Base-by-base conservation (phyloP, 2,113 vertebrate species). In the Vicugna pacos region DNA sequence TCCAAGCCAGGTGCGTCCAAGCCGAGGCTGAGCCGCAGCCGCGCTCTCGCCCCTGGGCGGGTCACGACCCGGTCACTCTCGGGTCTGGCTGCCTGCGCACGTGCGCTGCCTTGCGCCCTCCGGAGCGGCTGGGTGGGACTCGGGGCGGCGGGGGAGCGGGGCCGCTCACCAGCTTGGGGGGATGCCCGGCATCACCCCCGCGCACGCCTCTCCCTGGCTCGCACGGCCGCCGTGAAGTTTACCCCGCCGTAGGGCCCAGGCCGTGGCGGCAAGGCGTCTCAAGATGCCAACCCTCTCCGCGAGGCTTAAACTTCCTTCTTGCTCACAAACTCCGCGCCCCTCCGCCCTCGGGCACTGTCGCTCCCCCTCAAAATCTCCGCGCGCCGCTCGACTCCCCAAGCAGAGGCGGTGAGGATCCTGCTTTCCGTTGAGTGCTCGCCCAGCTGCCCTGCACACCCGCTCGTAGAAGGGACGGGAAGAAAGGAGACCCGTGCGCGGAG, bases 1-100 rank as follows among this genome's bases (percentile, higher is more conserved):
- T 58, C 70, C 86, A 8, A 56, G 56, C 96, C 94, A 97, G 96
- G 95, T 94, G 95, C 20, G 94, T 85, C 89, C 50, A 16, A 46
- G 69, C 52, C 69, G 3, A 14, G 54, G 83, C 46, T n/a, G 91
- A 69, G 11, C 65, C 69, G 46, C 56, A 24, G 62, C 83, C 32
- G 92, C 38, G 60, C 65, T 83, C 82, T 52, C 2, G 89, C 30
- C 48, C 79, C 91, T 4, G 52, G 65, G 76, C 65, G 69, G 89
- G 88, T 94, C 85, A 35, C 88, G 1, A 88, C 35, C 65, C 88
- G 72, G 91, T 89, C 65, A 42, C 81, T 76, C 62, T n/a, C 6
- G 1, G 72, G 80, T 52, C 56, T 54, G 22, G 76, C 85, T 1
- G 92, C 83, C 65, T 2, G 72, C 89, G 46, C 96, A 80, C 97